Conservation (phyloP, 2,797 vertebrate genomes). For the Urocyon cinereoargenteus region DNA sequence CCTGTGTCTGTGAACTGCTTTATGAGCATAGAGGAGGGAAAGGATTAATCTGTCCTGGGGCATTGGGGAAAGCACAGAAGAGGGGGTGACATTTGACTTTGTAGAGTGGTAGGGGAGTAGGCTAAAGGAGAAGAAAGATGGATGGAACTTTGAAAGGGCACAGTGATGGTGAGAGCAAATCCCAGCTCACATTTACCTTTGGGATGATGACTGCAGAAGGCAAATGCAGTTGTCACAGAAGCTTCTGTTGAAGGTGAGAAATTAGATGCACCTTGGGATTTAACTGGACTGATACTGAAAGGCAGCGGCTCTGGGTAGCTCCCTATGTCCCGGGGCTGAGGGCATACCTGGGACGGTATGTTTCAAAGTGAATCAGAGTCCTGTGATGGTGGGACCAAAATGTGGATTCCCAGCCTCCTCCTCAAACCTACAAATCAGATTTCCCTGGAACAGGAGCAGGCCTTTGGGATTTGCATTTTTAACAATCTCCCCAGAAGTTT, state of each 20-base stretch:
- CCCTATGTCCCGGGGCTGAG: background rate
- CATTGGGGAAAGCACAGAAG: constrained; percentile 9
- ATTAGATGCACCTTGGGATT: background rate
- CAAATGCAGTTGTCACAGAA: background rate
- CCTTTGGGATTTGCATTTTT: background rate
- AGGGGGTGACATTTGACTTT: constrained; percentile 53
- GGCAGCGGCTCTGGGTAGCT: background rate
- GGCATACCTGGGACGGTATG: background rate
- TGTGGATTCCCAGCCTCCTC: background rate
- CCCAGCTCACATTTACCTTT: background rate
- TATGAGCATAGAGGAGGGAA: background rate
- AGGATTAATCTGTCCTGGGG: background rate
- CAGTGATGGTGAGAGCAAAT: background rate
- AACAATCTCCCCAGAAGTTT: background rate
- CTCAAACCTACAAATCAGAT: background rate
- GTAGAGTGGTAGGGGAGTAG: background rate
- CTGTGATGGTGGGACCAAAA: background rate
- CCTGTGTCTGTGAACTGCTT: background rate
- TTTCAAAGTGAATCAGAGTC: background rate
- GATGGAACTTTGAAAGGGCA: constrained; percentile 12
- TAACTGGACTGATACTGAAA: background rate
- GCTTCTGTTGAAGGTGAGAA: background rate
- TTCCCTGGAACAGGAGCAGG: background rate
- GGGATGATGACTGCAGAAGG: background rate
- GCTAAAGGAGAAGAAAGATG: constrained; percentile 32